phyloP scores from a whole-genome alignment of 1,140 invertebrate species.

The Microplitis demolitor region DNA sequence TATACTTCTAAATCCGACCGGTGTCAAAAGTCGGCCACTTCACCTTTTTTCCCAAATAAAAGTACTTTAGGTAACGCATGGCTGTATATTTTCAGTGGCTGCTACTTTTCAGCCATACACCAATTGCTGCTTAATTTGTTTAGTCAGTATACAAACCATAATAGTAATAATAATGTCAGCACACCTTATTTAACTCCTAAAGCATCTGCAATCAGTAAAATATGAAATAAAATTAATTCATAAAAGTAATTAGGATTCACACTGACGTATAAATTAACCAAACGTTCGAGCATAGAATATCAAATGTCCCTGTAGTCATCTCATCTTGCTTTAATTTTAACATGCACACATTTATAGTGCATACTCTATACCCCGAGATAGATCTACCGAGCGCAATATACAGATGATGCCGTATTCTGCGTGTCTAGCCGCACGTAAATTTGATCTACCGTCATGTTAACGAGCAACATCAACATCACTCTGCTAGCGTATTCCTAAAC shows the following conservation, averaged over 20 bases:
- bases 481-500: neutral
- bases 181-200: neutral
- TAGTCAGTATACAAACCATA: too few relatives aligned
- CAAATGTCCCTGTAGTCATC: neutral
- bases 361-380: neutral
- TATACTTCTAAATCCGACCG: too few relatives aligned
- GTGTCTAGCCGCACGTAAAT: constrained; percentile 27
- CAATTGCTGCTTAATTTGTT: too few relatives aligned
- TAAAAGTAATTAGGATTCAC: neutral
- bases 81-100: too few relatives aligned
- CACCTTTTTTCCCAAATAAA: too few relatives aligned
- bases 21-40: too few relatives aligned
- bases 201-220: neutral
- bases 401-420: neutral
- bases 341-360: neutral
- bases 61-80: too few relatives aligned
- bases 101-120: too few relatives aligned
- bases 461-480: neutral
- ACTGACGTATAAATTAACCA: neutral
- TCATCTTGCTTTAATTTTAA: neutral
- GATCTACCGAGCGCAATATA: neutral
- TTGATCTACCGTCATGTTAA: constrained; percentile 23
- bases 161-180: neutral
- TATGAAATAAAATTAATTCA: neutral
- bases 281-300: neutral